phyloP scores from a whole-genome alignment of 1,140 invertebrate species.

The Leptopilina clavipes region DNA sequence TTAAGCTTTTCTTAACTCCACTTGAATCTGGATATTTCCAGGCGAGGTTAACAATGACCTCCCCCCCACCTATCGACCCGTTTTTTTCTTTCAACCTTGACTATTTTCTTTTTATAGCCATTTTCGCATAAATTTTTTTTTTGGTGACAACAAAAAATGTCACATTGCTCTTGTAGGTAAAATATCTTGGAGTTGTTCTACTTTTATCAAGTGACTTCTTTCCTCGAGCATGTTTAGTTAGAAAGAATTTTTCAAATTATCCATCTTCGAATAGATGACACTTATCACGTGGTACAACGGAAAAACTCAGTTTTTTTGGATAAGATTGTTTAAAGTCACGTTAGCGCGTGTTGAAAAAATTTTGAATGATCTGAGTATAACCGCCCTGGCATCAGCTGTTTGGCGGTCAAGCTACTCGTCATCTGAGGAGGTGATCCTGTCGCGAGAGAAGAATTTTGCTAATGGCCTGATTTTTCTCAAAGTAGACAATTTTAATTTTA shows the following conservation, averaged over 20 bases:
- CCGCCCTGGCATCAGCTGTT: conserved; percentile 62
- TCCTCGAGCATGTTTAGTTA: background rate
- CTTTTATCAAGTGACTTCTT: no score
- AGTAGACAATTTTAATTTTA: conserved; percentile 33
- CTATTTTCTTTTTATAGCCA: conserved; percentile 11
- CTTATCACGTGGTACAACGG: background rate
- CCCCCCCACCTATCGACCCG: background rate
- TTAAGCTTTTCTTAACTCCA: background rate
- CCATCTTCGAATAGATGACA: no score
- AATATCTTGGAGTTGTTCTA: background rate
- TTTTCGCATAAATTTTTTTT: conserved; percentile 32
- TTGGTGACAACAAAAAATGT: background rate
- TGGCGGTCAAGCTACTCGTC: conserved; percentile 68
- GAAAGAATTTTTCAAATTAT: background rate
- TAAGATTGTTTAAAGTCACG: conserved; percentile 3
- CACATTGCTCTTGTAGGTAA: no score
- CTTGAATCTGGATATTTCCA: conserved; percentile 23
- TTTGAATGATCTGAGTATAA: conserved; percentile 47
- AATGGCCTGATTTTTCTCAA: conserved; percentile 48
- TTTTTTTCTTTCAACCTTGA: conserved; percentile 1
- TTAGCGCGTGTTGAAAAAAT: background rate
- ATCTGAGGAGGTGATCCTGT: conserved; percentile 68
- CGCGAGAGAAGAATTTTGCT: conserved; percentile 51
- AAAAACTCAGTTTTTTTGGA: background rate
- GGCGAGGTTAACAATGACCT: conserved; percentile 16